Evolutionary conservation across 2,888 invertebrate species (phyloP).

Genomic region (Selenia dentaria): DNA sequence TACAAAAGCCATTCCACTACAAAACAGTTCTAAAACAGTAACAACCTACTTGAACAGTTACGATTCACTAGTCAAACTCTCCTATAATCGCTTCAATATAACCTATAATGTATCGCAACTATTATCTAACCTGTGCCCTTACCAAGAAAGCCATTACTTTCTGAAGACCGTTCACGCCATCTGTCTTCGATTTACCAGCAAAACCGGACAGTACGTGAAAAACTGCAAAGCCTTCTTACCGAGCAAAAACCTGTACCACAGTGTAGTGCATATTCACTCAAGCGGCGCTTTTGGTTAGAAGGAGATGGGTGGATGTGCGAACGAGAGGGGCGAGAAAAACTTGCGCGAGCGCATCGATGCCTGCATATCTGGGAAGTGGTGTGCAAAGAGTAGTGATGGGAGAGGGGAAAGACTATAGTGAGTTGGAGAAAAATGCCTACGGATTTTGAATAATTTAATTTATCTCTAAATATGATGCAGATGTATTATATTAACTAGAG

Average conservation of each 20-base stretch:
- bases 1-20: too few species aligned
- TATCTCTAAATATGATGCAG: too few species aligned
- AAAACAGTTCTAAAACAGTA: too few species aligned
- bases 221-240: conserved; percentile 41
- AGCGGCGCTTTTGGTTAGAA: conserved; percentile 68
- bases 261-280: conserved; percentile 1
- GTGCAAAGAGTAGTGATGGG: conserved; percentile 45
- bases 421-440: too few species aligned
- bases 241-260: conserved; percentile 56
- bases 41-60: too few species aligned
- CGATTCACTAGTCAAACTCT: too few species aligned
- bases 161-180: background rate
- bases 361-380: conserved; percentile 64
- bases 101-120: too few species aligned
- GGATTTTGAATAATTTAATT: too few species aligned
- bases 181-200: background rate
- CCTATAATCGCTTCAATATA: too few species aligned
- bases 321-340: conserved; percentile 55
- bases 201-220: conserved; percentile 41
- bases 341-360: conserved; percentile 62
- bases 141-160: background rate
- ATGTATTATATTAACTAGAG: too few species aligned
- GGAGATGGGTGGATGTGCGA: conserved; percentile 42
- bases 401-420: background rate
- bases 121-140: background rate